Evolutionary conservation across 2,113 vertebrate species (phyloP), one percentile per base, ranked within the genome.

Genomic region (Monopterus albus): DNA sequence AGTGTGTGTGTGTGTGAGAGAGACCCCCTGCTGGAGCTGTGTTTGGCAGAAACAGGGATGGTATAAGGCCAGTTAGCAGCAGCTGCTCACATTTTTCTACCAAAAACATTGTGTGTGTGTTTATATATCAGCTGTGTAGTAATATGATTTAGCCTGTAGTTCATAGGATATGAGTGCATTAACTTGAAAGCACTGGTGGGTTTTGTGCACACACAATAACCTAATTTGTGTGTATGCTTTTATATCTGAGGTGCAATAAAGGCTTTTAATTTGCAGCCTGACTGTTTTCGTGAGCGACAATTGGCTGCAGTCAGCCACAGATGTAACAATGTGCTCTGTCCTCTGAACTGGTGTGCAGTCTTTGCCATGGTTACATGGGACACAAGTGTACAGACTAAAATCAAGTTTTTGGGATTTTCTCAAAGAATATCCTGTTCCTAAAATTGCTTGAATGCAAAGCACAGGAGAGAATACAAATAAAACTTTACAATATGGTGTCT

Each of bases 11-110:
- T 62, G 65, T 49, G 49, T 45, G 28, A n/a, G 35, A 59, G n/a
- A n/a, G n/a, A n/a, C n/a, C n/a, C n/a, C n/a, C 58, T 69, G 53
- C 29, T 40, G 51, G 53, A 67, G 68, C 36, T 82, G 56, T 59
- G 66, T 70, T 78, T 64, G 69, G 65, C 58, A 60, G 59, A 46
- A 60, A 57, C 60, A 42, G 57, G 31, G 61, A 55, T 56, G 65
- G 62, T 67, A 40, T 45, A 31, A 76, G 42, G 63, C 75, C 78
- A 75, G 80, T 85, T 43, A 82, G 29, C 51, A 72, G 72, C 79
- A 83, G 80, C 79, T 84, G 84, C 64, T 72, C 67, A 63, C 52
- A 49, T 81, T 68, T 60, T 58, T 69, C 39, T 21, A 68, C 38
- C 43, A 55, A 57, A 78, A 82, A 73, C 65, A 57, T 26, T 5